Evolutionary conservation across 2,113 vertebrate species (phyloP).

Genomic region (Tenebrosternarchus preto): DNA sequence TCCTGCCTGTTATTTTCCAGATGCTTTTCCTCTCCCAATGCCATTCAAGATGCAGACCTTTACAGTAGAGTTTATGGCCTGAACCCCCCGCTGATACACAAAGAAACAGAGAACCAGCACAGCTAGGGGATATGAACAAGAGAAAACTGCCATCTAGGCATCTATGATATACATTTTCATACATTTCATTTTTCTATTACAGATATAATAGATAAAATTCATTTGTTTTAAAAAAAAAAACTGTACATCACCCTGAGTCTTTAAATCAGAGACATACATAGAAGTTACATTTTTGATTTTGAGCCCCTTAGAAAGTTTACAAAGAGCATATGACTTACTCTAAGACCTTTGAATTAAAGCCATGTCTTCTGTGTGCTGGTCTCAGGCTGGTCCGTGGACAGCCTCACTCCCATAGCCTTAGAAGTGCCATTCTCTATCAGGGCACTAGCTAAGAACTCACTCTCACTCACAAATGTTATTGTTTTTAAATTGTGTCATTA

Average conservation of each 20-base stretch:
- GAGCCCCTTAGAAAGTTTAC: neutral
- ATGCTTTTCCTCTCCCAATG: slow-evolving; percentile 66
- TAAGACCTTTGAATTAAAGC: slow-evolving; percentile 31
- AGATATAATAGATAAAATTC: no score
- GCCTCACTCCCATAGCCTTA: slow-evolving; percentile 46
- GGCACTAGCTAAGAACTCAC: slow-evolving; percentile 50
- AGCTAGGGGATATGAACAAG: neutral
- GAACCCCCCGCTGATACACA: neutral
- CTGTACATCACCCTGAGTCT: neutral
- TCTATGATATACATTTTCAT: no score
- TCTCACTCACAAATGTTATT: slow-evolving; percentile 55
- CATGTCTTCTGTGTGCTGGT: slow-evolving; percentile 48
- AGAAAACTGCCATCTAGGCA: neutral
- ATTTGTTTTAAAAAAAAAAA: neutral
- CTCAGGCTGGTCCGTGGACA: slow-evolving; percentile 46
- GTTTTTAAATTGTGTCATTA: slow-evolving; percentile 63
- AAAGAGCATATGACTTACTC: slow-evolving; percentile 10
- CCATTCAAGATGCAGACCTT: slow-evolving; percentile 62
- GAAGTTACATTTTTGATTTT: neutral
- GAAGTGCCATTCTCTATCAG: slow-evolving; percentile 41
- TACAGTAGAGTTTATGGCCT: slow-evolving; percentile 36
- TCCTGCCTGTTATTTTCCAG: slow-evolving; percentile 76
- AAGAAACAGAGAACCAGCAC: neutral
- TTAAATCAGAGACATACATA: neutral
- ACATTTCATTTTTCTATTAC: no score